phyloP scores from a whole-genome alignment of 2,113 vertebrate species.

The Neotoma lepida region DNA sequence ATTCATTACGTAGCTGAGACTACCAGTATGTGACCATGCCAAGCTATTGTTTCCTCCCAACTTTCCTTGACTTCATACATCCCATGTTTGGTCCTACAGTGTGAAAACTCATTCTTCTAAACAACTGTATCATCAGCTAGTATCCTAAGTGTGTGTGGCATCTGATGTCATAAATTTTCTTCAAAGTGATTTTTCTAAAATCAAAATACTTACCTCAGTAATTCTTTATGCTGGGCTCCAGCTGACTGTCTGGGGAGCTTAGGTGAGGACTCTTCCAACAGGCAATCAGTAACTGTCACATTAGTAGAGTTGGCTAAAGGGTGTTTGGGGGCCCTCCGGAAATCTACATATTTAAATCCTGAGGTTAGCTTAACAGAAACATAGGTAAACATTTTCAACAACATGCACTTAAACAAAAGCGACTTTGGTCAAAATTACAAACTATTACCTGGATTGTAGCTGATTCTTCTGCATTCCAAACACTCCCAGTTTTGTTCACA shows the following conservation, averaged over 20 bases:
- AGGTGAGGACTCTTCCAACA: conserved; percentile 85
- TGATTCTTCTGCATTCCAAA: conserved; percentile 88
- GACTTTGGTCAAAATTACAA: conserved; percentile 54
- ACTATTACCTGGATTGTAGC: conserved; percentile 89
- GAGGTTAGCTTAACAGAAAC: conserved; percentile 53
- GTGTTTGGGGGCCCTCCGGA: conserved; percentile 79
- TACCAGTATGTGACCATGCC: too few species aligned
- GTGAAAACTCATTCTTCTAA: conserved; percentile 43
- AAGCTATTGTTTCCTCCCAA: neutral
- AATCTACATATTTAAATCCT: conserved; percentile 77
- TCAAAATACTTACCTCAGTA: conserved; percentile 84
- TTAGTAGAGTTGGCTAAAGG: conserved; percentile 79
- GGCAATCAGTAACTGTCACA: conserved; percentile 73
- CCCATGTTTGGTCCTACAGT: neutral
- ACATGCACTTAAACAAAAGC: conserved; percentile 33
- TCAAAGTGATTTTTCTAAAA: conserved; percentile 53
- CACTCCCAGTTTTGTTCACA: conserved; percentile 93
- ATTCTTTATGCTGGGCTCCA: conserved; percentile 77
- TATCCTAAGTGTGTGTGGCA: neutral
- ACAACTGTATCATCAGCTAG: conserved; percentile 5
- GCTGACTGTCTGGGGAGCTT: conserved; percentile 84
- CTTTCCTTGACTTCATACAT: conserved; percentile 1
- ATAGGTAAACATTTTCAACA: conserved; percentile 42
- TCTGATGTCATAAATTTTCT: conserved; percentile 25
- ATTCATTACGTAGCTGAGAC: neutral